A percentile compares a stretch with the other conserved stretches of the same genome.
Evolutionary conservation across 1,140 invertebrate genomes (phyloP).

Genomic region (Rhopalosiphum padi): DNA sequence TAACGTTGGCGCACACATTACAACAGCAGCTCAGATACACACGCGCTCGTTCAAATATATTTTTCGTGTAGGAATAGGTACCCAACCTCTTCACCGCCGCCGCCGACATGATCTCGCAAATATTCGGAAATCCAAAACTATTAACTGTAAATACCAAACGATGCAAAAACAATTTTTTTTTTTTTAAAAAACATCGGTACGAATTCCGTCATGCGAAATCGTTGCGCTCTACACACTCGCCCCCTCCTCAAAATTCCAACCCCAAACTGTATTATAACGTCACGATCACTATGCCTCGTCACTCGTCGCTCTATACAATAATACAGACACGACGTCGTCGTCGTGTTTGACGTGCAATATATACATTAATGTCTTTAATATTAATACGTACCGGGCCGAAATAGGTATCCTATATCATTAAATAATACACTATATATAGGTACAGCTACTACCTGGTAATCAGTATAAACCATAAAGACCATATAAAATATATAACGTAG

Average conservation of each 20-base stretch:
- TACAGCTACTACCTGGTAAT: neutral
- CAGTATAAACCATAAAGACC: neutral
- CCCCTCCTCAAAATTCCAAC: neutral
- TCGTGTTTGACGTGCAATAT: neutral
- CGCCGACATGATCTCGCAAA: neutral
- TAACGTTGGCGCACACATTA: neutral
- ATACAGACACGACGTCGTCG: neutral
- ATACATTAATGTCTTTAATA: neutral
- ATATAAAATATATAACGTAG: neutral
- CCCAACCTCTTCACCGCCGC: neutral
- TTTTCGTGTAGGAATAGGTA: neutral
- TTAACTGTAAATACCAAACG: neutral
- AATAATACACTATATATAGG: neutral
- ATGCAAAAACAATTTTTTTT: neutral
- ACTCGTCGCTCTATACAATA: neutral
- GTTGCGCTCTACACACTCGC: neutral
- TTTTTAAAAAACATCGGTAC: conserved; percentile 9
- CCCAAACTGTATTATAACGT: neutral
- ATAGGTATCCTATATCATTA: conserved; percentile 4
- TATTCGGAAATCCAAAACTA: neutral
- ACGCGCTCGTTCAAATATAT: neutral
- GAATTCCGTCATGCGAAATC: neutral
- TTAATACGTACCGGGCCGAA: neutral
- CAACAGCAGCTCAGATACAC: neutral
- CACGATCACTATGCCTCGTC: neutral